These are phyloP conservation scores for Chloroclysta siterata DNA, from an alignment of 2,888 invertebrate species.

Conservation along the genomic window DNA sequence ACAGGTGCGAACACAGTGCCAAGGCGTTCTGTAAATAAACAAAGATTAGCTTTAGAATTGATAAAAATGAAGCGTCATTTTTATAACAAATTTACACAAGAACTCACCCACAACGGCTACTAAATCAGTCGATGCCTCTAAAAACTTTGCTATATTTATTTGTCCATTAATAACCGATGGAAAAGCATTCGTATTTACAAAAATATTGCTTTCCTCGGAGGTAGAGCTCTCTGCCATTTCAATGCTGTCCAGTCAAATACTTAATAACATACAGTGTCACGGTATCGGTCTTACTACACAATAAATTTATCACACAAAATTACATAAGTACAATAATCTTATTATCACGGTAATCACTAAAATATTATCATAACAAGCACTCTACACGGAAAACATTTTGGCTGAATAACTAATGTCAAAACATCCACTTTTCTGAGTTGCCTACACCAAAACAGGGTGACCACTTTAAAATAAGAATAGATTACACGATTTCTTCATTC, in stretches of 20 bases:
- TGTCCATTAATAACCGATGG: constrained; percentile 81
- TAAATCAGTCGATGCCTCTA: constrained; percentile 86
- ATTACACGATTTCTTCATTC: constrained; percentile 2
- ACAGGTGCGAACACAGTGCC: constrained; percentile 90
- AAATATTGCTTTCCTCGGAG: constrained; percentile 44
- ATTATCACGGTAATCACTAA: constrained; percentile 40
- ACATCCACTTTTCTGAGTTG: constrained; percentile 44
- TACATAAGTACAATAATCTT: constrained; percentile 33
- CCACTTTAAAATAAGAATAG: constrained; percentile 44
- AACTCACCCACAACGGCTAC: constrained; percentile 87
- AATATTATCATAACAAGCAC: constrained; percentile 38
- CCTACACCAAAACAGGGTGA: constrained; percentile 47
- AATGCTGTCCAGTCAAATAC: constrained; percentile 27
- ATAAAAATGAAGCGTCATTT: constrained; percentile 12
- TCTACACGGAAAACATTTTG: constrained; percentile 37
- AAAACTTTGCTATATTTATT: constrained; percentile 86
- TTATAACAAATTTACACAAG: constrained; percentile 3
- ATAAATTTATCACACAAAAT: constrained; percentile 45
- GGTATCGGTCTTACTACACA: constrained; percentile 35
- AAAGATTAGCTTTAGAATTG: constrained; percentile 20
- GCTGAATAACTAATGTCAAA: constrained; percentile 43
- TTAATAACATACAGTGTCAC: constrained; percentile 32
- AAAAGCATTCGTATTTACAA: constrained; percentile 72
- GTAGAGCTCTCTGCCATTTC: constrained; percentile 62
- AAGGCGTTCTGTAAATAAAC: constrained; percentile 86